Evolutionary conservation across 2,113 vertebrate genomes (phyloP).

Genomic region (Prunella fulvescens): DNA sequence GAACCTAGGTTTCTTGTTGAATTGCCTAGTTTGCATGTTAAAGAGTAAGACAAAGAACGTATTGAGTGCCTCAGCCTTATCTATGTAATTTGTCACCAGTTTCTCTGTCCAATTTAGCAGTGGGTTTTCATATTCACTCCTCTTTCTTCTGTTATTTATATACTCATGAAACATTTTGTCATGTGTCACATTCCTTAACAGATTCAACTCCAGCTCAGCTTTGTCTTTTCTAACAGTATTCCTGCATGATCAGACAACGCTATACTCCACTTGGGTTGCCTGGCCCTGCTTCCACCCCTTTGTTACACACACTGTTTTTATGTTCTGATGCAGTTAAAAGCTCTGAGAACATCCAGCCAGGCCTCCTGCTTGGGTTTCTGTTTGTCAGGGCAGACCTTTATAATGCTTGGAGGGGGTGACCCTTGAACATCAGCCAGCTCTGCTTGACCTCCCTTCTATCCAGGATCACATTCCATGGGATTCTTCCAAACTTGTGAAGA

Average conservation of each 20-base stretch:
- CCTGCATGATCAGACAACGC: background rate
- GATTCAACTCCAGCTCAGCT: background rate
- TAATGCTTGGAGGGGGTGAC: background rate
- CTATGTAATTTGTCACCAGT: background rate
- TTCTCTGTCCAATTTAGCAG: background rate
- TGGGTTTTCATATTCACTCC: background rate
- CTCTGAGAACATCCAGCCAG: background rate
- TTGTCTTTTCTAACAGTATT: background rate
- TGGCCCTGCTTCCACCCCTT: background rate
- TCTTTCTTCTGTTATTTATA: background rate
- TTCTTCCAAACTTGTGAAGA: background rate
- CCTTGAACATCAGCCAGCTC: background rate
- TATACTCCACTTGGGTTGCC: background rate
- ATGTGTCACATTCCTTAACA: accelerated
- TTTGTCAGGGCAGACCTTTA: background rate
- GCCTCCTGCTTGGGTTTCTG: background rate
- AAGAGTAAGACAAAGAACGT: background rate
- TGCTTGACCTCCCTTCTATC: background rate
- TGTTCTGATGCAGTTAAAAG: background rate
- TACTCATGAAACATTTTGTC: background rate
- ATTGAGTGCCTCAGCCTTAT: background rate
- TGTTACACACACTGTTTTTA: background rate
- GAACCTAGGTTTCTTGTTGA: background rate
- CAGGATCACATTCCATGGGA: background rate
- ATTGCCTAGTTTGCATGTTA: background rate